These are phyloP conservation scores for Zhengitettix transpicula DNA, from an alignment of 2,888 invertebrate genomes.

Conservation along the genomic window DNA sequence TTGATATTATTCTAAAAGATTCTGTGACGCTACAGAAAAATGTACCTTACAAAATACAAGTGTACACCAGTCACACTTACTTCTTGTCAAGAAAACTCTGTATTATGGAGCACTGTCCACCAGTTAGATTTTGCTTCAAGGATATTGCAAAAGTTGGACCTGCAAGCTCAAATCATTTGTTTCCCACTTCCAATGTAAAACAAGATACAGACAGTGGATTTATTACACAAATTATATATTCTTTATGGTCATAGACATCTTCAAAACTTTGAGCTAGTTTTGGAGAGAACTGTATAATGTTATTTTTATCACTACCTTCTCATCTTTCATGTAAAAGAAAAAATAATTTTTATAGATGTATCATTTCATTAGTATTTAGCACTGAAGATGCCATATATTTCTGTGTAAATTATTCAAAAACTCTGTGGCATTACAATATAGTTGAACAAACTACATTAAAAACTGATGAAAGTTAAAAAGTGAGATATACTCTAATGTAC, in stretches of 20 bases:
- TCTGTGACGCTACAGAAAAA: slow-evolving; percentile 4
- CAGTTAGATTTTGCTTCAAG: slow-evolving; percentile 4
- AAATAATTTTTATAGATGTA: too few species aligned
- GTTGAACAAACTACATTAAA: too few species aligned
- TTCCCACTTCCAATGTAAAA: background rate
- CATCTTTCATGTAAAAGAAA: too few species aligned
- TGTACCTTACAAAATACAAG: slow-evolving; percentile 1
- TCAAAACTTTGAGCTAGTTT: too few species aligned
- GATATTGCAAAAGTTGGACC: slow-evolving; percentile 2
- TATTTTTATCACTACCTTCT: too few species aligned
- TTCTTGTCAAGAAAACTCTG: slow-evolving; percentile 2
- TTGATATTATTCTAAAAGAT: slow-evolving; percentile 4
- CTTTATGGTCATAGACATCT: background rate
- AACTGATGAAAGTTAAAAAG: too few species aligned
- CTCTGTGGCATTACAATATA: too few species aligned
- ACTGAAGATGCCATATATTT: too few species aligned
- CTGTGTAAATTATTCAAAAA: too few species aligned
- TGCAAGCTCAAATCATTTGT: background rate
- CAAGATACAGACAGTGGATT: slow-evolving; percentile 5
- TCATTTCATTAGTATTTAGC: too few species aligned
- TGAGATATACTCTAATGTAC: too few species aligned
- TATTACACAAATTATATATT: slow-evolving; percentile 4
- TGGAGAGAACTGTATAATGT: too few species aligned
- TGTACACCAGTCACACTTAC: slow-evolving; percentile 5
- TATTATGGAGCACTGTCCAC: slow-evolving; percentile 1